phyloP scores from a whole-genome alignment of 2,113 vertebrate genomes.

The Sorex fumeus region DNA sequence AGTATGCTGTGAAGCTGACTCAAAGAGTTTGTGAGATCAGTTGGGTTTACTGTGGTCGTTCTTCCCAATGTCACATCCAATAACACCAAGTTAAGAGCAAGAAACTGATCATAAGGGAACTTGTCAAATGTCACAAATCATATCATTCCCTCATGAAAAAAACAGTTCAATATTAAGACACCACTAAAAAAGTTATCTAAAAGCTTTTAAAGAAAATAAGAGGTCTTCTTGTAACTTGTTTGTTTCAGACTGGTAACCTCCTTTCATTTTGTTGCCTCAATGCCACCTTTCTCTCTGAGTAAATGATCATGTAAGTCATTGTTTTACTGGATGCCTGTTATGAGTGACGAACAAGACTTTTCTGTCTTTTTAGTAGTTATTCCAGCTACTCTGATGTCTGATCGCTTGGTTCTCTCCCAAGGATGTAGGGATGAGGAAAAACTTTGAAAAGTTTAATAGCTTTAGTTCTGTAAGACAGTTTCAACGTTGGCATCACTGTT shows the following conservation, averaged over 20 bases:
- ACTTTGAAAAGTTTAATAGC: not conserved
- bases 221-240: slow-evolving; percentile 26
- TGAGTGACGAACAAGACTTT: slow-evolving; percentile 43
- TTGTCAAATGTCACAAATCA: not conserved
- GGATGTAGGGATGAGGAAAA: slow-evolving; percentile 27
- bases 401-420: not conserved
- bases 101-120: not conserved
- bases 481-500: not conserved
- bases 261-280: not conserved
- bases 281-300: slow-evolving; percentile 10
- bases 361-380: not conserved
- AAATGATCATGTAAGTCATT: slow-evolving; percentile 14
- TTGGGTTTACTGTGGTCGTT: not conserved
- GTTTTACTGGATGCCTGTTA: slow-evolving; percentile 28
- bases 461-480: not conserved
- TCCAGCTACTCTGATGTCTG: slow-evolving; percentile 2
- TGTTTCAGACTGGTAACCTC: slow-evolving; percentile 7
- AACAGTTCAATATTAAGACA: not conserved
- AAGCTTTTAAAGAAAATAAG: not conserved
- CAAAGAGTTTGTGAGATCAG: not conserved
- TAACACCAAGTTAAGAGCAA: not conserved
- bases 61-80: not conserved
- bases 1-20: not conserved
- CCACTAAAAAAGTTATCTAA: not conserved
- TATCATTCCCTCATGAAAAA: not conserved